Evolutionary conservation across 1,140 invertebrate genomes (phyloP), one percentile per base, ranked within the genome.

Genomic region (Nasonia giraulti): DNA sequence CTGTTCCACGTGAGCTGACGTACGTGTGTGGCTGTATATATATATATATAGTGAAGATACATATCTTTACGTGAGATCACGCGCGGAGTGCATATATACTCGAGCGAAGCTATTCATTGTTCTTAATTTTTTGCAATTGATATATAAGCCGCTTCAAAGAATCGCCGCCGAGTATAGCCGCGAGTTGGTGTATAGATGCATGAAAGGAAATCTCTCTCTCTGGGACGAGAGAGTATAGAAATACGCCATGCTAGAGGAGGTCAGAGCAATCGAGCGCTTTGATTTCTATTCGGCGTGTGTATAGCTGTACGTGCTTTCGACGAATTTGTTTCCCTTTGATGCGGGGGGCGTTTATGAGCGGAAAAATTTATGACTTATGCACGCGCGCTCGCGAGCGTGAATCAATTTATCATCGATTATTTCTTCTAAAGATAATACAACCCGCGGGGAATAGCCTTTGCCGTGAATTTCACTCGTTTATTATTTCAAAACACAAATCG

Each of bases 91-190:
- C 33, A 71, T 71, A 71, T 31, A 31, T 71, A 33, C 33, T 37
- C 71, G 37, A 37, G 17, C 73, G 37, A 75, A 44, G 27, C 73
- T 50, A n/a, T 80, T 23, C 78, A 80, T 80, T 82, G 71, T 82
- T 82, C 80, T 82, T 71, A 74, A 74, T 81, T 82, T 82, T 82
- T 74, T 73, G 23, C 69, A 69, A 68, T 44, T 69, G 79, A 71
- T 37, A 68, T 62, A 79, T 73, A 73, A 11, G 27, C 62, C 33
- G 44, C 33, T 66, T 68, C 62, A 80, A 80, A 69, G 78, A 80
- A 80, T 66, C 33, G 50, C 40, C 40, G 79, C 50, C 68, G 62
- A 4, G 2, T 75, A 20, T 62, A n/a, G 55, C 50, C 14, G 50
- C 17, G 50, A 55, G 14, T 1, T n/a, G 14, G 17, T n/a, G 20